Evolutionary conservation across 2,113 vertebrate species (phyloP), one percentile per base, ranked within the genome.

Genomic region (Etheostoma cragini): DNA sequence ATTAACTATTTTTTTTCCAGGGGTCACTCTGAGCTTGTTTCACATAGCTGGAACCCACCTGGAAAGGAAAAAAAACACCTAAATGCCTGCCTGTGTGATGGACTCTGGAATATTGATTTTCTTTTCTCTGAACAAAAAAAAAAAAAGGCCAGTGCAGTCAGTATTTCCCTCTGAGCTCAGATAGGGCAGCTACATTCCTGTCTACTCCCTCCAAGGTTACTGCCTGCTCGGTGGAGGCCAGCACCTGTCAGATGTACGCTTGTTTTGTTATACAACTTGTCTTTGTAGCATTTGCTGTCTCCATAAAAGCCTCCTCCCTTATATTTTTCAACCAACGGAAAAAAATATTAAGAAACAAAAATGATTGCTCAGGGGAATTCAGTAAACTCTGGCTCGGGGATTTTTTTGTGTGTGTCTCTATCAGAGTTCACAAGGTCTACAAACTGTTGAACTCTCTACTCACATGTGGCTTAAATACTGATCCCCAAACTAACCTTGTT

Each of bases 51-150:
- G 68, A 85, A 85, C 71, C 63, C 76, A 82, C 72, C 68, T 85
- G 88, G 46, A 81, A 38, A 70, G 76, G 47, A 52, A 60, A 47
- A 73, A 19, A 57, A 17, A 17, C 66, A 67, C 63, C 72, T 87
- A 94, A 94, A 88, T 70, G 82, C 67, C 72, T 82, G 70, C 4
- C 74, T 56, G 82, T 88, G 11, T 92, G 81, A 92, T 95, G 91
- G 86, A 93, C 91, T 94, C 93, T 94, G 93, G 94, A 92, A 88
- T 95, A 93, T 91, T 92, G 93, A 95, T 92, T 94, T 94, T 91
- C 94, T 91, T 86, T 75, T 89, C 70, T 85, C 68, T 35, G 73
- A 80, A 88, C 85, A 91, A 52, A 33, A 68, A 80, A 26, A 80
- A 26, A 87, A 74, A 91, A 89, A 87, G 80, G 82, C 81, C 76